Evolutionary conservation across 2,113 vertebrate genomes (phyloP), one percentile per base, ranked within the genome.

Genomic region (Odobenus rosmarus): DNA sequence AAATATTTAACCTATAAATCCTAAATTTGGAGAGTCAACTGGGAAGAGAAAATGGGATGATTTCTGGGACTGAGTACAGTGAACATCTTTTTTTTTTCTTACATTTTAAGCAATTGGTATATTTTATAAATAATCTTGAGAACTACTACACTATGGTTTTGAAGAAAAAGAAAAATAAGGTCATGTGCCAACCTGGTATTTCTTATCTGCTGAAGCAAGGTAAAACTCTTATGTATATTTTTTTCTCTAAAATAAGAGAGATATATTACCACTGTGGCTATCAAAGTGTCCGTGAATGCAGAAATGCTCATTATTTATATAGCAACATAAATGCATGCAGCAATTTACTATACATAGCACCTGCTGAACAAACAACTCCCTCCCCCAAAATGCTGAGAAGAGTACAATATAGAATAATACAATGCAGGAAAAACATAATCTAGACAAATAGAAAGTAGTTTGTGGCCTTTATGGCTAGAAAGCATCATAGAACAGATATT

Each of bases 221-320:
- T 55, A 96, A 97, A 97, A 96, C 39, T 51, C 57, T 80, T 26
- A 69, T 39, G 13, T 16, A 83, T 31, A 59, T 85, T 95, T 95
- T 97, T 91, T 90, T 13, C 80, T 69, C 33, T 69, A 95, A 92
- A 95, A 84, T 92, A 93, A 82, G 69, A 74, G 79, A 53, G 88
- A 95, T 95, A 76, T 95, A 93, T 96, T 96, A 97, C 93, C 93
- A 59, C 82, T 59, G 42, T 49, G n/a, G 55, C 83, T 92, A 93
- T 96, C 95, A 76, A 96, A 76, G 26, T 96, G 89, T 88, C 97
- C 93, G 69, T 81, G 96, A 80, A 69, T 91, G 89, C 86, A 96
- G 88, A 74, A 84, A 74, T 71, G 67, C 92, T 93, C 82, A 91
- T 96, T 97, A 97, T 96, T 98, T 97, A 97, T 71, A 93, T 31